A percentile compares a stretch with the other conserved stretches of the same genome.
phyloP scores from a whole-genome alignment of 2,888 invertebrate genomes.

The Meta bourneti region DNA sequence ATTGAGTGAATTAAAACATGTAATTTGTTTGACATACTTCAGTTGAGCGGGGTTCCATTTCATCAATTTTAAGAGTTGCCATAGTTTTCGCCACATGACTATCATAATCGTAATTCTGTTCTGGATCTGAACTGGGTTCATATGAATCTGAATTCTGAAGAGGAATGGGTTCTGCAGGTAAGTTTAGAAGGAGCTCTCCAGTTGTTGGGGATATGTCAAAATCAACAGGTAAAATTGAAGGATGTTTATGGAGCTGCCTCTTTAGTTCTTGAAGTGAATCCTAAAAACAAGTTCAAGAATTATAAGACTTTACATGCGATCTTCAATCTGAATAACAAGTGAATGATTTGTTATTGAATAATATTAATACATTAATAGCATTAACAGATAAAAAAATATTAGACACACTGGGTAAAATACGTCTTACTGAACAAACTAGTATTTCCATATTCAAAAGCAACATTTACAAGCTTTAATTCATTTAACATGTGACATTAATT shows the following conservation, averaged over 20 bases:
- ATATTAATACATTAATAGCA: no score
- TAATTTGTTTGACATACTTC: conserved; percentile 28
- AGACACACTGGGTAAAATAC: no score
- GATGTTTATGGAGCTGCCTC: conserved; percentile 92
- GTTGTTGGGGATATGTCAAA: conserved; percentile 92
- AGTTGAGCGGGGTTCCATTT: conserved; percentile 51
- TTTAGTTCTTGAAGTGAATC: conserved; percentile 94
- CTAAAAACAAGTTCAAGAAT: conserved; percentile 82
- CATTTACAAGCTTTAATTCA: no score
- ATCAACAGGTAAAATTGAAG: conserved; percentile 94
- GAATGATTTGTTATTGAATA: no score
- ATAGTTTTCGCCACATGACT: conserved; percentile 48
- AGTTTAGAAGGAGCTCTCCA: conserved; percentile 87
- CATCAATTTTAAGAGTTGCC: conserved; percentile 55
- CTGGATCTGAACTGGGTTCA: conserved; percentile 77
- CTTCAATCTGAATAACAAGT: no score
- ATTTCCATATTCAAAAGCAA: no score
- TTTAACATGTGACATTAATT: no score
- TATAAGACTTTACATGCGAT: background rate
- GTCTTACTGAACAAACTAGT: no score
- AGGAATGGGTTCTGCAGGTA: conserved; percentile 82
- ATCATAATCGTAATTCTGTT: conserved; percentile 78
- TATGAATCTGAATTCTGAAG: conserved; percentile 77
- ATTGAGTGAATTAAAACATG: no score
- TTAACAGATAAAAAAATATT: no score